Percentiles rank a stretch among this genome's conserved stretches.
These are phyloP conservation scores for Greenwoodochromis staneri DNA, from an alignment of 2,113 vertebrate genomes.

Conservation along the genomic window DNA sequence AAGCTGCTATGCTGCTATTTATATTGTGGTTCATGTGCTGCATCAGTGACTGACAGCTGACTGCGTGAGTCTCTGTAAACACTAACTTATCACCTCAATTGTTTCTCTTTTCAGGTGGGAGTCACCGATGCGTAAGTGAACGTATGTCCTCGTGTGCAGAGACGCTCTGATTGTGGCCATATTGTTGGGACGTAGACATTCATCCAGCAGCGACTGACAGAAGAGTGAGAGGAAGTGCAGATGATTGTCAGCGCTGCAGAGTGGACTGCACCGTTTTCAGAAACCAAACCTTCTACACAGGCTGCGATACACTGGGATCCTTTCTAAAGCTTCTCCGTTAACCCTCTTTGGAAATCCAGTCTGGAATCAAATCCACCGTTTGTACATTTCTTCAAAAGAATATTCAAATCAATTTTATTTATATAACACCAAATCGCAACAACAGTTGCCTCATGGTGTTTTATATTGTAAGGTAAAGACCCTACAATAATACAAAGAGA, in stretches of 20 bases:
- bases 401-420: neutral
- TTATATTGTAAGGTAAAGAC: neutral
- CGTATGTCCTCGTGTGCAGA: fast-evolving
- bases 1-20: neutral
- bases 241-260: neutral
- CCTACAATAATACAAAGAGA: neutral
- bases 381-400: neutral
- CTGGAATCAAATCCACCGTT: neutral
- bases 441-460: neutral
- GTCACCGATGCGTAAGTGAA: neutral
- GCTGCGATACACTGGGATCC: neutral
- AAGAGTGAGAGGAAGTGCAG: neutral
- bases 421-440: neutral
- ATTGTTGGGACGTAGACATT: neutral
- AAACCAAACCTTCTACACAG: neutral
- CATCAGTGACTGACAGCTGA: neutral
- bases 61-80: neutral
- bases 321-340: neutral
- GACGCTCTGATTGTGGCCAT: neutral
- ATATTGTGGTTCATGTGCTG: neutral
- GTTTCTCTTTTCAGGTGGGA: neutral
- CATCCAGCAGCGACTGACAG: neutral
- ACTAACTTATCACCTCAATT: neutral
- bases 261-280: neutral
- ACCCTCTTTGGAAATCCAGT: neutral